Percentiles rank a stretch among this genome's conserved stretches.
phyloP scores from a whole-genome alignment of 2,113 vertebrate species.

The Poeciliopsis retropinna region DNA sequence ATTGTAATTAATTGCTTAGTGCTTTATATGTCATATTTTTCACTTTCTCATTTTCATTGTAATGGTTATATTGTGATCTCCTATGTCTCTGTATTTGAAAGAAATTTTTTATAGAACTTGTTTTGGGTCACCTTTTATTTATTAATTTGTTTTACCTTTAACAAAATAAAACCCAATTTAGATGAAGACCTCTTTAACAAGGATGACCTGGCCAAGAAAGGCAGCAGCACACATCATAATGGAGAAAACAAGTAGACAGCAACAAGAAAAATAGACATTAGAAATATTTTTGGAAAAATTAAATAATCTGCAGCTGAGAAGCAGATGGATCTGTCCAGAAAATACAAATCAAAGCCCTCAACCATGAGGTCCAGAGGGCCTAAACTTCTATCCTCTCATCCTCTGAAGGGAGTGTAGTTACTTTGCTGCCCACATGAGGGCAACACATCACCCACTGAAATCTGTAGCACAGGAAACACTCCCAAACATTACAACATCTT shows the following conservation, averaged over 20 bases:
- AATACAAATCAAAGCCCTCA: neutral
- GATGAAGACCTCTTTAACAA: too few species aligned
- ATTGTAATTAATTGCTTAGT: neutral
- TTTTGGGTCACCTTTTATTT: neutral
- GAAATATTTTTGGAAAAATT: too few species aligned
- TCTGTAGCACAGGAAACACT: slow-evolving; percentile 12
- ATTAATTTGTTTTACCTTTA: too few species aligned
- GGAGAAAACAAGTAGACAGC: too few species aligned
- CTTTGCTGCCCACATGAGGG: slow-evolving; percentile 73
- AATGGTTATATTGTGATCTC: neutral
- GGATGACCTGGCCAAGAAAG: too few species aligned
- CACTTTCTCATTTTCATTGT: too few species aligned
- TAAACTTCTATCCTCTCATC: neutral
- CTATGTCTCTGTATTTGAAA: neutral
- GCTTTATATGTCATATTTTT: too few species aligned
- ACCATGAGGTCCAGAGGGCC: neutral
- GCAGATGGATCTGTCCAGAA: neutral
- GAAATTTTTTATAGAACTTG: neutral
- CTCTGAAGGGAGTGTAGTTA: slow-evolving; percentile 17
- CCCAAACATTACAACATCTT: slow-evolving; percentile 19
- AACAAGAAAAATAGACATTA: too few species aligned
- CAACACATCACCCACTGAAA: slow-evolving; percentile 50
- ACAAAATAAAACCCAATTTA: too few species aligned
- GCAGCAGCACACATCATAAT: too few species aligned
- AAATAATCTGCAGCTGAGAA: neutral